phyloP scores from a whole-genome alignment of 2,888 invertebrate species.

The Polydrusus pterygomalis region DNA sequence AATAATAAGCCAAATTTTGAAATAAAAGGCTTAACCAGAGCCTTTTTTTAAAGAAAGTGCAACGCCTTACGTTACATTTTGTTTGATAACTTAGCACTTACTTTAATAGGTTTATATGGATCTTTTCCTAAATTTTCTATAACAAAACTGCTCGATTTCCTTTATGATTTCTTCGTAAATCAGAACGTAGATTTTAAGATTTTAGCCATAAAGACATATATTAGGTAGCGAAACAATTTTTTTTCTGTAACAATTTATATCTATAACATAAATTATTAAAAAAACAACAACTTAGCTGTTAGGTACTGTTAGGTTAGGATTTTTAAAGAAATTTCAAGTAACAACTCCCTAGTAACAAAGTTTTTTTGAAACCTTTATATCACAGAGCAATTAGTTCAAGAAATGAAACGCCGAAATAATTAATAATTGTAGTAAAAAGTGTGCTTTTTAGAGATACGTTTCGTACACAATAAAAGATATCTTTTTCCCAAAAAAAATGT shows the following conservation, averaged over 20 bases:
- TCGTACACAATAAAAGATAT: no score
- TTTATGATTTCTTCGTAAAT: constrained; percentile 32
- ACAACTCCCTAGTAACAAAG: constrained; percentile 30
- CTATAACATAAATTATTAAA: constrained; percentile 33
- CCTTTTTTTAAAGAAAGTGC: no score
- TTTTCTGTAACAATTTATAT: constrained; percentile 39
- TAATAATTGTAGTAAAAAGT: no score
- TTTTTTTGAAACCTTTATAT: constrained; percentile 24
- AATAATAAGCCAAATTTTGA: no score
- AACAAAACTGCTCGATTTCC: constrained; percentile 32
- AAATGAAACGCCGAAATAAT: neutral
- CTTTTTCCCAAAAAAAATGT: no score
- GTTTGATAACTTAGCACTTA: neutral
- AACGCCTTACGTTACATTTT: no score
- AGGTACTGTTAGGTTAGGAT: constrained; percentile 36
- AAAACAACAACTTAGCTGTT: constrained; percentile 35
- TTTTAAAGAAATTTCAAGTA: constrained; percentile 33
- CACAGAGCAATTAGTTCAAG: constrained; percentile 29
- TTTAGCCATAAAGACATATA: constrained; percentile 44
- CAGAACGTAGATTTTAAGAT: constrained; percentile 33
- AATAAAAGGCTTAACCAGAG: no score
- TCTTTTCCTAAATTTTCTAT: constrained; percentile 16
- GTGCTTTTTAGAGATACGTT: no score
- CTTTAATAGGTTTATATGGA: constrained; percentile 8
- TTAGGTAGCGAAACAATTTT: constrained; percentile 41